Percentiles rank a stretch among this genome's conserved stretches.
phyloP scores from a whole-genome alignment of 64 coral and sea anemone species.

The Cladopsammia gracilis region DNA sequence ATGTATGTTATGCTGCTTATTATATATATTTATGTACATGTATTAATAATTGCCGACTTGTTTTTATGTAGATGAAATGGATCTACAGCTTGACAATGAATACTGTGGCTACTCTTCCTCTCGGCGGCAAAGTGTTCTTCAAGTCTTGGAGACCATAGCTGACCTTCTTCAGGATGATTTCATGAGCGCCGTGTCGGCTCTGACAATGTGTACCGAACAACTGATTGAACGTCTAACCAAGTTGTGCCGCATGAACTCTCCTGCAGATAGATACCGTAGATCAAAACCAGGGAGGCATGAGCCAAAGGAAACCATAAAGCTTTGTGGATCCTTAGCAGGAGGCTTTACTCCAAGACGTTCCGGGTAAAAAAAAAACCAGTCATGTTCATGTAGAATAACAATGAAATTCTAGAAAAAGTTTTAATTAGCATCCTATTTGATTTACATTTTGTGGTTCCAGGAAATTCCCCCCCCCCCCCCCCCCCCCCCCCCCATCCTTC shows the following conservation, averaged over 20 bases:
- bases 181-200: constrained; percentile 43
- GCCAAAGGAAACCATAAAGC: background rate
- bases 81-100: constrained; percentile 18
- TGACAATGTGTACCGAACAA: constrained; percentile 67
- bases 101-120: constrained; percentile 19
- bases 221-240: constrained; percentile 13
- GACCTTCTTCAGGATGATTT: constrained; percentile 62
- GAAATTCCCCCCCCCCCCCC: no score
- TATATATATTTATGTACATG: no score
- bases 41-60: no score
- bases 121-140: constrained; percentile 9
- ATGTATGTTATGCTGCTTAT: no score
- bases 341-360: constrained; percentile 68
- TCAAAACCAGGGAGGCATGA: background rate
- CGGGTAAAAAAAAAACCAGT: background rate
- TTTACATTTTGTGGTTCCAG: no score
- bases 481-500: no score
- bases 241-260: background rate
- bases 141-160: constrained; percentile 55
- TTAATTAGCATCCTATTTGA: no score
- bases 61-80: constrained; percentile 58
- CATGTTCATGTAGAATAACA: no score
- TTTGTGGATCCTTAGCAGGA: constrained; percentile 47
- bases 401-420: no score
- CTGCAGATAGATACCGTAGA: background rate